phyloP scores from a whole-genome alignment of 2,113 vertebrate species.

The Petaurus breviceps region DNA sequence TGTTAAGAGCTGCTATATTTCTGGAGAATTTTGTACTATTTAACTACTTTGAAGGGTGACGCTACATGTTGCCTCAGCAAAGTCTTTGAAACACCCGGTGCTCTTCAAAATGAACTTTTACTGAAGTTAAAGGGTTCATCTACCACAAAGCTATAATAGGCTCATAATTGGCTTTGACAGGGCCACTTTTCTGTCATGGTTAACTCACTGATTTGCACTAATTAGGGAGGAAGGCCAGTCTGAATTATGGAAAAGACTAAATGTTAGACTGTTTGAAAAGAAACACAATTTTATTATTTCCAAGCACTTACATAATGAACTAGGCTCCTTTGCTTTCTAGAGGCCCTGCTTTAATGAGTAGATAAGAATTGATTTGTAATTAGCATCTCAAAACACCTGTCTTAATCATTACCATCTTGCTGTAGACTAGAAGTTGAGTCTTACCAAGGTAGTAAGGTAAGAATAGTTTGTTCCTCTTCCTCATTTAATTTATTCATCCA shows the following conservation, averaged over 20 bases:
- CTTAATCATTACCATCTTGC: not conserved
- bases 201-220: not conserved
- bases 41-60: constrained; percentile 58
- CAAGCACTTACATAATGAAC: not conserved
- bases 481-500: not conserved
- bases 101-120: constrained; percentile 47
- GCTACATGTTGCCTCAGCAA: constrained; percentile 67
- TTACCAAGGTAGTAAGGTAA: not conserved
- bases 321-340: rapidly evolving
- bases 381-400: not conserved
- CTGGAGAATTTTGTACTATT: constrained; percentile 66
- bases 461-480: not conserved
- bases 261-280: not conserved
- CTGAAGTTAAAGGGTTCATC: constrained; percentile 6
- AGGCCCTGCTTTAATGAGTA: not conserved
- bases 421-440: not conserved
- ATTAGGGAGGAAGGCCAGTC: not conserved
- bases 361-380: not conserved
- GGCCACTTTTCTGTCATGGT: not conserved
- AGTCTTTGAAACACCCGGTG: constrained; percentile 56
- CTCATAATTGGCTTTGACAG: constrained; percentile 19
- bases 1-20: constrained; percentile 73
- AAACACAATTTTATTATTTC: not conserved
- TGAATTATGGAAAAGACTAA: not conserved
- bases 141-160: constrained; percentile 13